A percentile compares a stretch with the other conserved stretches of the same genome.
Evolutionary conservation across 1,140 invertebrate species (phyloP).

Genomic region (Aphelinus atriplicis): DNA sequence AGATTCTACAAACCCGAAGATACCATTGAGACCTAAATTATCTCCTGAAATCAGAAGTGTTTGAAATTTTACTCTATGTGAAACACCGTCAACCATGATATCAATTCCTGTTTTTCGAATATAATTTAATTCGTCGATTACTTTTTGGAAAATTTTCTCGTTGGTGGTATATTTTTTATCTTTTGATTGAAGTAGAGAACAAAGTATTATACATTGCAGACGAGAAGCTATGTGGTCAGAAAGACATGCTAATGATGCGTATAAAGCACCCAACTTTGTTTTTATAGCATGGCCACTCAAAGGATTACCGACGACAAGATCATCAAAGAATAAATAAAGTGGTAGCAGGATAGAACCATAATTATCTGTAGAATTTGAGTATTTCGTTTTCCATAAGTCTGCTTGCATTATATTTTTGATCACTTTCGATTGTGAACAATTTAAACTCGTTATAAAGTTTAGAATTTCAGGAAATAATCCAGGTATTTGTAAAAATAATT

Average conservation of each 20-base stretch:
- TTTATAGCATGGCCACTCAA: conserved; percentile 26
- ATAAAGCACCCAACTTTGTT: conserved; percentile 4
- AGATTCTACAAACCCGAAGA: conserved; percentile 3
- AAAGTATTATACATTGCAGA: neutral
- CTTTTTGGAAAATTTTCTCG: neutral
- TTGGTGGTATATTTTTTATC: conserved; percentile 1
- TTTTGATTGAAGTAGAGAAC: neutral
- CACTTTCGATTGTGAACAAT: neutral
- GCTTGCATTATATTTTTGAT: conserved; percentile 12
- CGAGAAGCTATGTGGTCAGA: neutral
- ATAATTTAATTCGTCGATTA: conserved; percentile 7
- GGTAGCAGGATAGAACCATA: conserved; percentile 6
- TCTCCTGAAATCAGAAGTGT: conserved; percentile 10
- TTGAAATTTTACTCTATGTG: neutral
- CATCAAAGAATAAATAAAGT: conserved; percentile 34
- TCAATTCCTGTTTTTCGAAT: neutral
- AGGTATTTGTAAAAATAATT: neutral
- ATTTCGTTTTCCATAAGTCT: conserved; percentile 1
- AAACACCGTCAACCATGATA: neutral
- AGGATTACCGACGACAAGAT: conserved; percentile 33
- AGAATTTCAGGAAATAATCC: neutral
- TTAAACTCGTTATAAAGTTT: neutral
- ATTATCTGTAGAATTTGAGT: neutral
- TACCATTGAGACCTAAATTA: conserved; percentile 4
- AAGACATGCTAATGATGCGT: conserved; percentile 8